Evolutionary conservation across 2,888 invertebrate genomes (phyloP), one percentile per base, ranked within the genome.

Genomic region (Ernsta delagoae): DNA sequence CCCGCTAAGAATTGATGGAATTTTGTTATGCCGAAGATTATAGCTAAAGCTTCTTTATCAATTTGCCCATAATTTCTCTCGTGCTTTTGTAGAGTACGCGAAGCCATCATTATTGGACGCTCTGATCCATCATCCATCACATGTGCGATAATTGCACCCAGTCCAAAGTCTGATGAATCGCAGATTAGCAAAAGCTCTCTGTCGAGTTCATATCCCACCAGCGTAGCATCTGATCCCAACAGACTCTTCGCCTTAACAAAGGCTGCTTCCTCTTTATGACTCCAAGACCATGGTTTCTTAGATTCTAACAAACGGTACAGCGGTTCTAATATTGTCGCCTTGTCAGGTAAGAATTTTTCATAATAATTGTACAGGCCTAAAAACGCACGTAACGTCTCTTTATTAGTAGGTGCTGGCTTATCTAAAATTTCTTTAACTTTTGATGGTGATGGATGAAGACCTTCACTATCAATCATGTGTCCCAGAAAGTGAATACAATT

Each of bases 51-150:
- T 34, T 75, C 76, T 59, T 74, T 76, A 54, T 78, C 73, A 7
- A 75, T 70, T 63, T 75, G 72, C 2, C 68, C 70, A 62, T 77
- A 77, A 4, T 64, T 53, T 31, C 75, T 64, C 53, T 76, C 75
- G 53, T 74, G 73, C 0, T 45, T 54, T 8, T 73, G 72, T 12
- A 75, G 41, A 24, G 73, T 75, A 12, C 75, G 65, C 7, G 75
- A 76, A 5, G 59, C 70, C 73, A 75, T 72, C 12, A 70, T 70
- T 3, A 75, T 50, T 0, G 75, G 75, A 41, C 70, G 63, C 48
- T 76, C 75, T 5, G 71, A 24, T 0, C 75, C 72, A 62, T 74
- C 74, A 11, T 73, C 72, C 71, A 73, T 70, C 0, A 68, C 66
- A 53, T 74, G 73, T 34, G 67, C 56, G 9, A 75, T 53, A 1